Conservation (phyloP, 2,888 invertebrate genomes). For the Steinernema hermaphroditum region DNA sequence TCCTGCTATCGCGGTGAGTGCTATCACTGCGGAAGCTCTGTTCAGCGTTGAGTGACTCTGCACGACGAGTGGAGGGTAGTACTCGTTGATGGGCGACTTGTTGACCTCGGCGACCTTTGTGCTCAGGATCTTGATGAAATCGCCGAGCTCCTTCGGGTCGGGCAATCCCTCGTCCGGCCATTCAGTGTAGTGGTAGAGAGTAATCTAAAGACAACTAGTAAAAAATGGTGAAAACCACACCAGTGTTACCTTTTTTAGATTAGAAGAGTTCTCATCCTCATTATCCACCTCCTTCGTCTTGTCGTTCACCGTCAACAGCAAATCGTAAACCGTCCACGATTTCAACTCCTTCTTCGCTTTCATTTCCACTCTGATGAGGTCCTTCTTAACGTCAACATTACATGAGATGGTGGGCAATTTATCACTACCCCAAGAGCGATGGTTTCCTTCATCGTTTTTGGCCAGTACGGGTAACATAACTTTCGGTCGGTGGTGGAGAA, state of each 20-base stretch:
- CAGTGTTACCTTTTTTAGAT: neutral
- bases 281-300: conserved; percentile 26
- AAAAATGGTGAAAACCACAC: no score
- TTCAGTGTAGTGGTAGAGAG: conserved; percentile 16
- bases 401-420: no score
- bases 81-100: conserved; percentile 14
- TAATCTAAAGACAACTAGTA: neutral
- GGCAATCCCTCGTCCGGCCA: conserved; percentile 7
- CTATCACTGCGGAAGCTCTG: no score
- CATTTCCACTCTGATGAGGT: neutral
- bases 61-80: conserved; percentile 11
- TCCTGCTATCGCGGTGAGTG: neutral
- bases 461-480: conserved; percentile 13
- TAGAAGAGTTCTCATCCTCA: conserved; percentile 20
- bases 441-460: neutral
- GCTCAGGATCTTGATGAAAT: conserved; percentile 5
- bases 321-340: neutral
- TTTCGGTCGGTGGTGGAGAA: conserved; percentile 19
- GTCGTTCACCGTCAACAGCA: conserved; percentile 17
- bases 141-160: neutral
- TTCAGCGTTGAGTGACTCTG: no score
- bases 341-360: conserved; percentile 6
- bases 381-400: no score
- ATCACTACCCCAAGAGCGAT: neutral
- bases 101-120: neutral